Base-by-base conservation (phyloP, 2,888 invertebrate species). In the Platycheirus albimanus region DNA sequence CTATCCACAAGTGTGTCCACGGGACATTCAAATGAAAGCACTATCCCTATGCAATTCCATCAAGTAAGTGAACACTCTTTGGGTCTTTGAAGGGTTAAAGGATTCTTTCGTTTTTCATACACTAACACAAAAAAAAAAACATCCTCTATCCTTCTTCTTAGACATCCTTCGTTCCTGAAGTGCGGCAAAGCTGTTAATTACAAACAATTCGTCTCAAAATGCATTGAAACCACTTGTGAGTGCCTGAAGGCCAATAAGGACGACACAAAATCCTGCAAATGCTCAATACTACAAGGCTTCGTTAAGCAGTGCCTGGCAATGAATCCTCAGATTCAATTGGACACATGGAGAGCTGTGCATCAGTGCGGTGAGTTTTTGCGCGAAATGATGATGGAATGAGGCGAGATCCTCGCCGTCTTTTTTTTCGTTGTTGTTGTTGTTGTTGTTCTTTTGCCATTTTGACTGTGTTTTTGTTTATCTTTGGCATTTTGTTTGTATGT, bases 151-250 rank as follows among this genome's bases (percentile, higher is more conserved):
- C n/a, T 54, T 70, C 67, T 63, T 51, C 30, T 52, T 88, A 94
- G 94, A 45, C 93, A 94, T 87, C 92, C 93, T 63, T 93, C 94
- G 0, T 92, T 96, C 54, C 91, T 93, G 0, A 92, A 92, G 66
- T 96, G 96, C 89, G 92, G 92, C 10, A 92, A 92, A 77, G 92
- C 93, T 0, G 89, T 95, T 0, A 93, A 95, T 88, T 89, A 95
- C 13, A 94, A 95, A 85, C 93, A 93, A 77, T 95, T 95, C 90
- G 92, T 94, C 24, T 93, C 94, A 75, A 93, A 93, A 70, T 97
- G 97, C 88, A 88, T 96, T 75, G 96, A 96, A 89, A 94, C 94
- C 47, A 93, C 95, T 49, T 97, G 96, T 88, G 93, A 93, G 64
- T 97, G 97, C 87, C 90, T 95, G 0, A 92, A 93, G 84, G 90